A percentile compares a stretch with the other conserved stretches of the same genome.
phyloP scores from a whole-genome alignment of 2,888 invertebrate genomes.

The Aethes cnicana region DNA sequence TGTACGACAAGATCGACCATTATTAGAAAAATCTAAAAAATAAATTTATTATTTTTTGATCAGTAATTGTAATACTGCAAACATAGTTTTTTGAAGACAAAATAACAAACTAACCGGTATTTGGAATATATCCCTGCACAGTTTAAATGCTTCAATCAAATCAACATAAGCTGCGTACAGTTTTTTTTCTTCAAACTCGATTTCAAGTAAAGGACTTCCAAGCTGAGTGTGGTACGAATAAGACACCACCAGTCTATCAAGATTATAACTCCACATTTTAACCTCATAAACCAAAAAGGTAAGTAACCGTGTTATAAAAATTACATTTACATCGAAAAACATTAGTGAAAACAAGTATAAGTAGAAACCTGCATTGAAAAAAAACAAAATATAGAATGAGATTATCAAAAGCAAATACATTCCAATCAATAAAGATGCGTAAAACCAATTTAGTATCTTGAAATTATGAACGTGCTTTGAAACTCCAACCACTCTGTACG shows the following conservation, averaged over 20 bases:
- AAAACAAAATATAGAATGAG: too few species aligned
- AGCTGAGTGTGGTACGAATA: background rate
- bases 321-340: conserved; percentile 7
- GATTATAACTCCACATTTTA: background rate
- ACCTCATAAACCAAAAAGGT: background rate
- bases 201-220: background rate
- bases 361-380: too few species aligned
- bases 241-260: background rate
- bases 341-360: background rate
- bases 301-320: background rate
- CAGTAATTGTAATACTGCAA: too few species aligned
- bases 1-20: background rate
- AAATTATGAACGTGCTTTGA: too few species aligned
- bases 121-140: background rate
- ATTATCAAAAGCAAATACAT: too few species aligned
- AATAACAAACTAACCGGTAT: background rate
- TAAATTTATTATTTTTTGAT: too few species aligned
- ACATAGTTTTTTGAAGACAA: too few species aligned
- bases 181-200: background rate
- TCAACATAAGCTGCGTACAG: background rate
- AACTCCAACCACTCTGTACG: too few species aligned
- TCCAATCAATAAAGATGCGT: too few species aligned
- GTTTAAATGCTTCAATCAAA: background rate
- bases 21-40: background rate
- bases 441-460: too few species aligned